These are phyloP conservation scores for Drosophila carrolli DNA, from an alignment of 1,140 invertebrate genomes.

Conservation along the genomic window DNA sequence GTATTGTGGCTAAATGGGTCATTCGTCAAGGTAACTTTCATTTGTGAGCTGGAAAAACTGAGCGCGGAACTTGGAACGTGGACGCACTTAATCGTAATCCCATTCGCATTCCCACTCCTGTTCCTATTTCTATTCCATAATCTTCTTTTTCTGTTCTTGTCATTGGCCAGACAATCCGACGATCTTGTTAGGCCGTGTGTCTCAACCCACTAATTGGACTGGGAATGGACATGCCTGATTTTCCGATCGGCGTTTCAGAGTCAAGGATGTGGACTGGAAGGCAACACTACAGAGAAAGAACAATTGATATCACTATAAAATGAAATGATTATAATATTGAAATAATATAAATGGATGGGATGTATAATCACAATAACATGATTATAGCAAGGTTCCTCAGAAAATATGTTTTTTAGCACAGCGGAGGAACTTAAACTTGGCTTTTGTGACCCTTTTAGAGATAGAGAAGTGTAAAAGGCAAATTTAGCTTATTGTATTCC, in stretches of 20 bases:
- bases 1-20: slow-evolving; percentile 79
- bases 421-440: no score
- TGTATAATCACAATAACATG: no score
- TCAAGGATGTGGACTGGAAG: slow-evolving; percentile 20
- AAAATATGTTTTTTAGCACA: no score
- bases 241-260: slow-evolving; percentile 4
- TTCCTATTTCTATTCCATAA: not conserved
- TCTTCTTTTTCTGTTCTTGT: slow-evolving; percentile 64
- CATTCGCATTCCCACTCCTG: slow-evolving; percentile 50
- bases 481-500: no score
- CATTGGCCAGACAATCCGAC: slow-evolving; percentile 39
- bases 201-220: slow-evolving; percentile 30
- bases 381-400: no score
- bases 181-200: slow-evolving; percentile 13
- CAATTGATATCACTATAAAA: no score
- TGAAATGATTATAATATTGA: no score
- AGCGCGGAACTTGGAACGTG: slow-evolving; percentile 57
- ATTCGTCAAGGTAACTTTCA: slow-evolving; percentile 84
- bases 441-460: no score
- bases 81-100: slow-evolving; percentile 76
- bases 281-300: slow-evolving; percentile 34
- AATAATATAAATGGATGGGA: no score
- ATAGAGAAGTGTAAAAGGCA: no score
- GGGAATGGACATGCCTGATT: slow-evolving; percentile 30
- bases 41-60: slow-evolving; percentile 76